Percentiles rank a stretch among this genome's conserved stretches.
Conservation (phyloP, 2,113 vertebrate species). For the Sceloporus tristichus region DNA sequence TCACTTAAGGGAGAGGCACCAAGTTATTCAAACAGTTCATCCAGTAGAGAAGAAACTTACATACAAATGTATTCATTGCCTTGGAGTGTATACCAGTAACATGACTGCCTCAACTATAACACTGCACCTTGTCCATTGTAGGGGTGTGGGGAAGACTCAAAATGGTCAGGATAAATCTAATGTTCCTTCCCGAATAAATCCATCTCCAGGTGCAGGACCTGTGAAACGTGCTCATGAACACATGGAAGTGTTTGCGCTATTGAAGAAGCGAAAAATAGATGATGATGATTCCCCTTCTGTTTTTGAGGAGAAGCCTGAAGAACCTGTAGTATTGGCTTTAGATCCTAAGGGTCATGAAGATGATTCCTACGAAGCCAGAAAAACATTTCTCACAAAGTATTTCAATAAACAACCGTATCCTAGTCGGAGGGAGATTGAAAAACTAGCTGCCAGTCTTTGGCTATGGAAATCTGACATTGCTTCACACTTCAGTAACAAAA, state of each 20-base stretch:
- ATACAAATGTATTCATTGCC: slow-evolving; percentile 98
- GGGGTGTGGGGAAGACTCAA: slow-evolving; percentile 95
- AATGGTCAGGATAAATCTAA: slow-evolving; percentile 91
- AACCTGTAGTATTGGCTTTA: slow-evolving; percentile 89
- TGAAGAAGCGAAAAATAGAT: slow-evolving; percentile 88
- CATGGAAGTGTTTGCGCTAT: slow-evolving; percentile 80
- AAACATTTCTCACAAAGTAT: slow-evolving; percentile 93
- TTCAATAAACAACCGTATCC: slow-evolving; percentile 94
- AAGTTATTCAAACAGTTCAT: slow-evolving; percentile 97
- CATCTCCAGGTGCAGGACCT: slow-evolving; percentile 79
- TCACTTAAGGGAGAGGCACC: slow-evolving; percentile 94
- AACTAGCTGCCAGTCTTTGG: slow-evolving; percentile 93
- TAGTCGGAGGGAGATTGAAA: slow-evolving; percentile 91
- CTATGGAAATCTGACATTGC: slow-evolving; percentile 97
- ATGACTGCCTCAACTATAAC: slow-evolving; percentile 99
- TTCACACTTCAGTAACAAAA: slow-evolving; percentile 92
- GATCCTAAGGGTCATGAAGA: slow-evolving; percentile 95
- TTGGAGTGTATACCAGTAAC: slow-evolving; percentile 98
- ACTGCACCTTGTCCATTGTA: slow-evolving; percentile 94
- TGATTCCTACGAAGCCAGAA: slow-evolving; percentile 93
- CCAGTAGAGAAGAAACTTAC: slow-evolving; percentile 98
- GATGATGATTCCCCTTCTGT: slow-evolving; percentile 80
- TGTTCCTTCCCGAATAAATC: slow-evolving; percentile 83
- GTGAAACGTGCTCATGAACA: slow-evolving; percentile 88
- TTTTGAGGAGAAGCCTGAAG: slow-evolving; percentile 90